A percentile compares a stretch with the other conserved stretches of the same genome.
These are phyloP conservation scores for Clarias pachynema DNA, from an alignment of 2,797 vertebrate species.

Conservation along the genomic window DNA sequence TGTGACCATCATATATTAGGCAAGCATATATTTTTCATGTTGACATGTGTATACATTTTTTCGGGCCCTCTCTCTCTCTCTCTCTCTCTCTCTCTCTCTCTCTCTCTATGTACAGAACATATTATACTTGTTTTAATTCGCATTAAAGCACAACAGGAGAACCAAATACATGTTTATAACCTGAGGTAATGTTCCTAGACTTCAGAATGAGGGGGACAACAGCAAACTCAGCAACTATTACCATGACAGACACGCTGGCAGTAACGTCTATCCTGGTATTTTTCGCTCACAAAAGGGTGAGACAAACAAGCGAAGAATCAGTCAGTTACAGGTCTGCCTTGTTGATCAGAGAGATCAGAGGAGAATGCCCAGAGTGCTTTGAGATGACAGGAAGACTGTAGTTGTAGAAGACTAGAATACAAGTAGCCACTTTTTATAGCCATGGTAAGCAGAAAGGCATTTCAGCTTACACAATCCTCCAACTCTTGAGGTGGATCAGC, in stretches of 20 bases:
- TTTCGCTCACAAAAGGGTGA: background rate
- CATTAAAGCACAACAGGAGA: background rate
- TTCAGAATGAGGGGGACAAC: background rate
- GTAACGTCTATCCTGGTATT: background rate
- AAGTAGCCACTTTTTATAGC: background rate
- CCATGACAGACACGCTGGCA: background rate
- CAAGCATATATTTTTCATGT: too few relatives aligned
- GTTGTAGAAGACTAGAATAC: too few relatives aligned
- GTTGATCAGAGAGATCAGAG: background rate
- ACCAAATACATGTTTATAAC: background rate
- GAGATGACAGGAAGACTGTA: background rate
- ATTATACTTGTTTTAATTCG: background rate
- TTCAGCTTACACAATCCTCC: too few relatives aligned
- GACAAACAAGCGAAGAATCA: background rate
- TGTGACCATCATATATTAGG: too few relatives aligned
- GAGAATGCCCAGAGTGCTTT: background rate
- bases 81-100: too few relatives aligned
- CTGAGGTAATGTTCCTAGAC: background rate
- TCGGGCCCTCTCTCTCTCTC: too few relatives aligned
- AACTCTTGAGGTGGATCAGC: background rate
- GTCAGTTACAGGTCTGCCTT: background rate
- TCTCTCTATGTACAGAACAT: too few relatives aligned
- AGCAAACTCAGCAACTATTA: background rate
- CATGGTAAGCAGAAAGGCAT: background rate
- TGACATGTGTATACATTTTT: too few relatives aligned